Percentiles rank a stretch among this genome's conserved stretches.
phyloP scores from a whole-genome alignment of 53 echinoderm and acorn worm genomes.

The Glandiceps talaboti region DNA sequence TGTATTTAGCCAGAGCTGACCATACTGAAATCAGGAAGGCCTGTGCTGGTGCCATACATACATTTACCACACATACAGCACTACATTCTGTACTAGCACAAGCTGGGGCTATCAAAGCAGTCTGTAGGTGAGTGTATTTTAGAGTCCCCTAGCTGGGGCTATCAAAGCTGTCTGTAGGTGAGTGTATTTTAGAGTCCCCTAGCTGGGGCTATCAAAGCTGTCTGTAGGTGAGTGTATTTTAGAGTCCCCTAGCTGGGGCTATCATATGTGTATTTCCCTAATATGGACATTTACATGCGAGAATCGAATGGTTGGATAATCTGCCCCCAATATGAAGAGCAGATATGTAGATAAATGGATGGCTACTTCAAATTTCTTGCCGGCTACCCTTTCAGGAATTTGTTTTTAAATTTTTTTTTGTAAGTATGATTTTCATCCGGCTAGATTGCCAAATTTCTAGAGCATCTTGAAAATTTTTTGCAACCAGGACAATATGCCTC shows the following conservation, averaged over 20 bases:
- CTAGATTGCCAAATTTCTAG: no score
- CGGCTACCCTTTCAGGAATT: no score
- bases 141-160: slow-evolving; percentile 64
- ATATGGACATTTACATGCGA: no score
- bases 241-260: slow-evolving; percentile 52
- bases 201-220: slow-evolving; percentile 66
- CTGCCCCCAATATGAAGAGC: no score
- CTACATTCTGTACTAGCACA: slow-evolving; percentile 53
- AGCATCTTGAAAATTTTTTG: no score
- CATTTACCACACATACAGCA: slow-evolving; percentile 66
- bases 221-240: neutral
- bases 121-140: slow-evolving; percentile 73
- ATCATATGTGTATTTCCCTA: slow-evolving; percentile 73
- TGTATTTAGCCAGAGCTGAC: slow-evolving; percentile 58
- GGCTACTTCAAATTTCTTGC: no score
- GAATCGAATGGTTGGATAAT: no score
- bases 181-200: slow-evolving; percentile 16
- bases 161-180: slow-evolving; percentile 39
- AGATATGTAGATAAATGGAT: no score
- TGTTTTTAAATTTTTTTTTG: no score
- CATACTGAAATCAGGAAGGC: slow-evolving; percentile 44
- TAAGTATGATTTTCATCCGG: no score
- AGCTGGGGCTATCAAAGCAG: slow-evolving; percentile 65
- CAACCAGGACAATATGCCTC: no score
- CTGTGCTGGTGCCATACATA: slow-evolving; percentile 73